Percentiles rank a stretch among this genome's conserved stretches.
phyloP scores from a whole-genome alignment of 2,888 invertebrate genomes.

The Marasmarcha lunaedactyla region DNA sequence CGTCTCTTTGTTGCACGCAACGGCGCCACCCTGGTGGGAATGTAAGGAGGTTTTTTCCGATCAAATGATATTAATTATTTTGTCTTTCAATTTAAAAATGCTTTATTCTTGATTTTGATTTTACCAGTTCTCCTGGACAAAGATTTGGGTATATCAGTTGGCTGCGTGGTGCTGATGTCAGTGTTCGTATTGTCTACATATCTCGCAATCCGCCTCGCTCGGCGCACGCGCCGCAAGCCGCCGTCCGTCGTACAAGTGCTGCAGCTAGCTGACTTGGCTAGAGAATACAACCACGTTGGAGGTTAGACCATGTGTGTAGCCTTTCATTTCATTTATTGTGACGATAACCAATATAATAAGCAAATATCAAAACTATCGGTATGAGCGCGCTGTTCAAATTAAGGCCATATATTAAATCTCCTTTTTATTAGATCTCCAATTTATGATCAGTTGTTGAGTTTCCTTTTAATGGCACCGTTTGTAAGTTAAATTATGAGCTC shows the following conservation, averaged over 20 bases:
- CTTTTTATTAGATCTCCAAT: too few species aligned
- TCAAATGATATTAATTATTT: too few species aligned
- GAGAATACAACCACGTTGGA: conserved; percentile 51
- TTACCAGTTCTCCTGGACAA: conserved; percentile 44
- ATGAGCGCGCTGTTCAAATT: too few species aligned
- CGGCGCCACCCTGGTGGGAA: conserved; percentile 57
- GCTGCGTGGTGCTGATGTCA: conserved; percentile 40
- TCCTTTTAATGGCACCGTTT: too few species aligned
- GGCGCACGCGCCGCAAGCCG: conserved; percentile 36
- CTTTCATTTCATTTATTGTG: too few species aligned
- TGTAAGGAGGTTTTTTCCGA: conserved; percentile 32
- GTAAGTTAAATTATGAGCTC: too few species aligned
- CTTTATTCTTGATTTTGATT: too few species aligned
- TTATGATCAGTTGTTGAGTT: too few species aligned
- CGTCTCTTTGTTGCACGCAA: conserved; percentile 40
- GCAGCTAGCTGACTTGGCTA: conserved; percentile 52
- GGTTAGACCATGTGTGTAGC: conserved; percentile 26
- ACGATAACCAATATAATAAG: too few species aligned
- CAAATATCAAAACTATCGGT: too few species aligned
- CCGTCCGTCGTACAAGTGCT: conserved; percentile 53
- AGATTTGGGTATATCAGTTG: conserved; percentile 53
- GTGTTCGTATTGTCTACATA: conserved; percentile 44
- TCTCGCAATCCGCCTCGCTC: conserved; percentile 32
- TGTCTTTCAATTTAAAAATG: too few species aligned
- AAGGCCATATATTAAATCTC: too few species aligned